Conservation (phyloP, 1,140 invertebrate genomes). For the Metopolophium dirhodum region DNA sequence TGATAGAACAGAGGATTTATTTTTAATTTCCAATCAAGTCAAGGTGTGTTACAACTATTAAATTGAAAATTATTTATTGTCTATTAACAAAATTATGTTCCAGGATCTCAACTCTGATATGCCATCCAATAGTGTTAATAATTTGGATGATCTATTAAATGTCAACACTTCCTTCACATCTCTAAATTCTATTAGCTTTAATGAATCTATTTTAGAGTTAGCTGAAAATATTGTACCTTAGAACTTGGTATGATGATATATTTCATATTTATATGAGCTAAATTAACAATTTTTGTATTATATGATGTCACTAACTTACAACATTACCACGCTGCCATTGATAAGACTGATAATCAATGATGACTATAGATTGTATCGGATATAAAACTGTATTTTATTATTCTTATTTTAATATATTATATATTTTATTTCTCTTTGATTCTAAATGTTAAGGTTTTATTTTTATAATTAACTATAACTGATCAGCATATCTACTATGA, state of each 20-base stretch:
- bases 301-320: not conserved
- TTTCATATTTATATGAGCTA: not conserved
- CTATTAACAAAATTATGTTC: constrained; percentile 11
- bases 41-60: constrained; percentile 21
- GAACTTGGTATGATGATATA: not conserved
- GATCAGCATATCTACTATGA: not conserved
- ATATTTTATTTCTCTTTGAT: not conserved
- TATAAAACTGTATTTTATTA: not conserved
- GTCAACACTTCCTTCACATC: constrained; percentile 49
- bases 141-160: constrained; percentile 45
- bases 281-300: not conserved
- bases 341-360: not conserved
- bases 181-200: constrained; percentile 44
- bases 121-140: constrained; percentile 19
- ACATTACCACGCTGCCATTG: not conserved
- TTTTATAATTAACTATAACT: not conserved
- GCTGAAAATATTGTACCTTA: constrained; percentile 28
- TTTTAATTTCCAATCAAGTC: constrained; percentile 33
- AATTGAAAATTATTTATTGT: not conserved
- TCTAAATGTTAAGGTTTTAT: not conserved
- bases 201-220: constrained; percentile 48
- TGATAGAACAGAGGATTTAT: constrained; percentile 37
- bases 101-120: constrained; percentile 40
- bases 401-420: not conserved
- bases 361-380: not conserved